Evolutionary conservation across 1,140 invertebrate species (phyloP).

Genomic region (Asobara japonica): DNA sequence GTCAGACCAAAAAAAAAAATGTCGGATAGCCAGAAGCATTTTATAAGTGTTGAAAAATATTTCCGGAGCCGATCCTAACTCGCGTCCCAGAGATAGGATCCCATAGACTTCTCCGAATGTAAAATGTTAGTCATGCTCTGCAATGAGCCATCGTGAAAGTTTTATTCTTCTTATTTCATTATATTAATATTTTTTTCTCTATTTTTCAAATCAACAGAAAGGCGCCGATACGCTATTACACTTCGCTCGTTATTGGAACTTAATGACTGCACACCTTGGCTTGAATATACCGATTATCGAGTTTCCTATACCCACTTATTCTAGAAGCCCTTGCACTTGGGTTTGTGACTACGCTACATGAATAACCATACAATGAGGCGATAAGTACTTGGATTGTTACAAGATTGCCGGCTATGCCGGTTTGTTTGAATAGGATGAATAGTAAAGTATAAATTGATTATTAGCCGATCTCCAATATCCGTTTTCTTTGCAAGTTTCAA

Average conservation of each 20-base stretch:
- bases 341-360: neutral
- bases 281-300: constrained; percentile 59
- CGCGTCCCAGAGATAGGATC: neutral
- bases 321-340: neutral
- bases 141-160: constrained; percentile 51
- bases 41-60: neutral
- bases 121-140: constrained; percentile 57
- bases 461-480: neutral
- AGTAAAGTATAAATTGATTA: neutral
- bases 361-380: constrained; percentile 22
- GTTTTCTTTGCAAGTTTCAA: neutral
- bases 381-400: neutral
- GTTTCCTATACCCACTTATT: constrained; percentile 43
- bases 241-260: constrained; percentile 56
- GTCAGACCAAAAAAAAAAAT: constrained; percentile 13
- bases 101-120: neutral
- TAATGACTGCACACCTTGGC: constrained; percentile 51
- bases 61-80: neutral
- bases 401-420: neutral
- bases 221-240: constrained; percentile 51
- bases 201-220: neutral
- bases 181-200: neutral
- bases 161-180: constrained; percentile 29
- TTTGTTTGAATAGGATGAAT: neutral
- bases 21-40: neutral